Evolutionary conservation across 2,113 vertebrate species (phyloP).

Genomic region (Machaerirhynchus nigripectus): DNA sequence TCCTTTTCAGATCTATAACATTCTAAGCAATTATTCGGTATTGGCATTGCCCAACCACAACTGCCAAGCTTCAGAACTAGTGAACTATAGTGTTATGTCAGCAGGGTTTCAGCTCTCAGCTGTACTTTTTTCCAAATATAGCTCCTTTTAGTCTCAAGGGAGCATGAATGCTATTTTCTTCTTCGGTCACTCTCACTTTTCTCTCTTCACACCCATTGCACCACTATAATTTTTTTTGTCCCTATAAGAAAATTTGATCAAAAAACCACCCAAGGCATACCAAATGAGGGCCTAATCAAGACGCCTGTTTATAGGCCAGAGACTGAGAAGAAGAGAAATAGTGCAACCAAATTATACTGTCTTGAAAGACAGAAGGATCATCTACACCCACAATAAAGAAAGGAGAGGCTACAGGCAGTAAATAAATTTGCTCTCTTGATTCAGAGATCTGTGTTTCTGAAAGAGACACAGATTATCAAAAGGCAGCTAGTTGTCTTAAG

Average conservation of each 20-base stretch:
- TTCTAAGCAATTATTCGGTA: neutral
- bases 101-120: neutral
- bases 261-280: neutral
- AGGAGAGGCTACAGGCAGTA: neutral
- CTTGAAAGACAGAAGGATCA: neutral
- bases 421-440: neutral
- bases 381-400: neutral
- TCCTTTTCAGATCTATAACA: neutral
- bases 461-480: neutral
- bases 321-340: neutral
- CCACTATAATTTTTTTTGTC: neutral
- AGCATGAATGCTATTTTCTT: neutral
- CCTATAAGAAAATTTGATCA: neutral
- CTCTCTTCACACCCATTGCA: rapidly evolving
- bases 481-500: neutral
- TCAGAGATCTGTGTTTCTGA: neutral
- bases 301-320: neutral
- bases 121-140: neutral
- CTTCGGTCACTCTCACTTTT: neutral
- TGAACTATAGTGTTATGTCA: neutral
- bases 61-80: neutral
- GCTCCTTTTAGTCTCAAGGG: neutral
- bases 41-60: neutral
- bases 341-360: neutral
- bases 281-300: neutral